A percentile compares a stretch with the other conserved stretches of the same genome.
phyloP scores from a whole-genome alignment of 2,888 invertebrate genomes.

The Oeneis ivallda region DNA sequence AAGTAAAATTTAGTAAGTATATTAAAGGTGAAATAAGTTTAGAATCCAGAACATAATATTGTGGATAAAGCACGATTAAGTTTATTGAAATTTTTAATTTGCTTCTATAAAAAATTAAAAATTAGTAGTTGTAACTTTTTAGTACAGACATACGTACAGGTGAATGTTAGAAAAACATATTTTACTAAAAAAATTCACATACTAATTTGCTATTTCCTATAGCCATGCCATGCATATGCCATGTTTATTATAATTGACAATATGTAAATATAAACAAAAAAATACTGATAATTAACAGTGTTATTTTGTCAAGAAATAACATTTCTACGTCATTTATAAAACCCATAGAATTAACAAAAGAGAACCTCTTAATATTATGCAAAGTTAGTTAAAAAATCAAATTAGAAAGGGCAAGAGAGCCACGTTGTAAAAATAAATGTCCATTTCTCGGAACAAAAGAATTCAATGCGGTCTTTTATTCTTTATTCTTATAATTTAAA shows the following conservation, averaged over 20 bases:
- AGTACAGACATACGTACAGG: too few relatives aligned
- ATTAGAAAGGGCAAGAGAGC: conserved; percentile 8
- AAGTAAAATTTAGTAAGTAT: too few relatives aligned
- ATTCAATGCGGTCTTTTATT: conserved; percentile 20
- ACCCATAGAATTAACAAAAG: not conserved
- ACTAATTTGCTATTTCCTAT: not conserved
- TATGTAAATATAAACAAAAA: too few relatives aligned
- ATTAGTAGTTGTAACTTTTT: too few relatives aligned
- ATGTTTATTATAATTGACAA: too few relatives aligned
- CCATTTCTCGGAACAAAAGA: conserved; percentile 25
- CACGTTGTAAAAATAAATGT: conserved; percentile 26
- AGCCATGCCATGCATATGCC: too few relatives aligned
- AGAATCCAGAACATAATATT: not conserved
- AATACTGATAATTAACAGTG: too few relatives aligned
- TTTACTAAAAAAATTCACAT: not conserved
- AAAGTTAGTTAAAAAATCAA: conserved; percentile 21
- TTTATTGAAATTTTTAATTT: too few relatives aligned
- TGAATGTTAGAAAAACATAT: too few relatives aligned
- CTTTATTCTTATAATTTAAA: conserved; percentile 17
- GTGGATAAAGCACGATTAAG: not conserved
- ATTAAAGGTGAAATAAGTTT: not conserved
- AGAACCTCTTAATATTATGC: conserved; percentile 7
- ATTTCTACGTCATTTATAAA: not conserved
- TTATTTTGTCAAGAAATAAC: not conserved
- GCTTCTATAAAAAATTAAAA: too few relatives aligned